Evolutionary conservation across 2,113 vertebrate species (phyloP), one percentile per base, ranked within the genome.

Genomic region (Ochotona curzoniae): DNA sequence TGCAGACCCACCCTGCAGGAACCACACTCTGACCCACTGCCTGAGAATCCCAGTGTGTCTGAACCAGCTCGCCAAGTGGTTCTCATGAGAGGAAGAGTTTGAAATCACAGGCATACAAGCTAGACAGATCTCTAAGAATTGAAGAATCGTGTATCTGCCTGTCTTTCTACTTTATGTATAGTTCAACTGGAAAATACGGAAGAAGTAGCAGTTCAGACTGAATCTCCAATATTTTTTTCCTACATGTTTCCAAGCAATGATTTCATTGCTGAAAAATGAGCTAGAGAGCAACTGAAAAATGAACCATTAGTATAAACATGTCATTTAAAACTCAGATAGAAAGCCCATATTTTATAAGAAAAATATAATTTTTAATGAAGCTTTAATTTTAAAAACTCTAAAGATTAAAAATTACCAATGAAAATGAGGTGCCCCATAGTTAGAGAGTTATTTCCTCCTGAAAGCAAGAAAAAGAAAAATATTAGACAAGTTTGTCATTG

Each of bases 1-100:
- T 57, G 54, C 15, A 57, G 54, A 57, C 54, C 54, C 54, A 57
- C 14, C 54, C 32, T 10, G 14, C 15, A 13, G 6, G 23, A 8
- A 23, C 11, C 4, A 15, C 8, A 5, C 12, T 8, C 26, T 26
- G 20, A 18, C 2, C 4, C 17, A 32, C 20, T 0, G 21, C 0
- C 60, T 23, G 32, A 44, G 32, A 32, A 28, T 32, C n/a, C 32
- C 54, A 63, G 7, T 5, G 7, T 0, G 23, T 28, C 49, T 90
- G 54, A 82, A 13, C 76, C 26, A 73, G 38, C 30, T n/a, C 21
- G 70, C 51, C n/a, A 26, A 7, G 44, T 7, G 8, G 32, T 20
- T 67, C 13, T 11, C 35, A 5, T 21, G 35, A 17, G 14, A 30
- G 13, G 30, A 70, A 44, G 69, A n/a, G 44, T 80, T 69, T n/a